Conservation (phyloP, 1,140 invertebrate genomes). For the Hylaeus volcanicus region DNA sequence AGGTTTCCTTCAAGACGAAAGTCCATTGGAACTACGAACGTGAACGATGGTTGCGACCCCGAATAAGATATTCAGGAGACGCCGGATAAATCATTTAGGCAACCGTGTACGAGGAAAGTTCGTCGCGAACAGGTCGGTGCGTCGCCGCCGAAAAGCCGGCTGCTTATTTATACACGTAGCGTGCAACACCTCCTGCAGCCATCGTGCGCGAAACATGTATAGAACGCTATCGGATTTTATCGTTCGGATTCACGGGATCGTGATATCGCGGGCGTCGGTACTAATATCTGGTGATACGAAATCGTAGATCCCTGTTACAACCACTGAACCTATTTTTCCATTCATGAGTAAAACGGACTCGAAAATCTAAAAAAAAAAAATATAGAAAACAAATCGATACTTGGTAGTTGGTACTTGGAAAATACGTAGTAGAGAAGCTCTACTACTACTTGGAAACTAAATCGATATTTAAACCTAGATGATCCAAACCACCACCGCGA, state of each 20-base stretch:
- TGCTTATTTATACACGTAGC: slow-evolving; percentile 51
- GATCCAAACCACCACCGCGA: too few relatives aligned
- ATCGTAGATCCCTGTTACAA: not conserved
- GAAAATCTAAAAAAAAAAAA: too few relatives aligned
- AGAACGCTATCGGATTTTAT: slow-evolving; percentile 53
- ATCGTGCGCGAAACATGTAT: slow-evolving; percentile 5
- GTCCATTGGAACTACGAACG: too few relatives aligned
- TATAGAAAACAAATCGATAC: too few relatives aligned
- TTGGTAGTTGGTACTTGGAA: too few relatives aligned
- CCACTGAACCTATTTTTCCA: too few relatives aligned
- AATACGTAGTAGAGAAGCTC: too few relatives aligned
- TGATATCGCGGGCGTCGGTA: slow-evolving; percentile 41
- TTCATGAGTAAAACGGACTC: too few relatives aligned
- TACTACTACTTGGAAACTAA: too few relatives aligned
- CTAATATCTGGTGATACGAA: slow-evolving; percentile 47
- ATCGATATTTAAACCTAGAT: too few relatives aligned
- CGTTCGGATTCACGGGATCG: slow-evolving; percentile 52
- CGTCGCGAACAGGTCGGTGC: not conserved
- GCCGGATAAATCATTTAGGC: not conserved
- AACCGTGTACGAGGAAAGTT: not conserved
- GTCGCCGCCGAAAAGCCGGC: not conserved
- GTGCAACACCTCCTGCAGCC: slow-evolving; percentile 39
- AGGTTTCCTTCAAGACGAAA: too few relatives aligned
- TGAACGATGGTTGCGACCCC: not conserved
- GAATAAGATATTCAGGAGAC: not conserved